Base-by-base conservation (phyloP, 2,888 invertebrate species). In the Entomobrya multifasciata region DNA sequence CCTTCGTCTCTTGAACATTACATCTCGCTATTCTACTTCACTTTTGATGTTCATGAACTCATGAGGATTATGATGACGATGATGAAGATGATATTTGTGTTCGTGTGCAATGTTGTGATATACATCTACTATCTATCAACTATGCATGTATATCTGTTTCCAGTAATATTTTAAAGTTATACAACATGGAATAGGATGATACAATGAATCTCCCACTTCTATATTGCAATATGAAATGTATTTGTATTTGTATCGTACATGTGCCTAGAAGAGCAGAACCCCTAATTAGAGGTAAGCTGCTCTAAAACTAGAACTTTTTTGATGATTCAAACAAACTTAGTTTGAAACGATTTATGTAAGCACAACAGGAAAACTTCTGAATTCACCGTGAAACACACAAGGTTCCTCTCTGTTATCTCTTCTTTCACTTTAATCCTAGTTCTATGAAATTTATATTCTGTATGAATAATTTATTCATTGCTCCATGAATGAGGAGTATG, bases 221-320 rank as follows among this genome's bases (percentile, higher is more conserved):
- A 47, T 36, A 36, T 52, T 52, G 52, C 52, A 52, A 52, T 52
- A 52, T 52, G n/a, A n/a, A 10, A 25, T 52, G 52, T 1, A 15
- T 1, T 11, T 30, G 6, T 25, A 60, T 3, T 11, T 27, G 22
- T 25, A 25, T 30, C 5, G 8, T 30, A 15, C 22, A 5, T 47
- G 70, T 15, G 15, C 22, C 25, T 11, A 30, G 30, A 74, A 5
- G 44, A 78, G 17, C 85, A 85, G 85, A 85, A 57, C 85, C 85
- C 85, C 85, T 85, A 85, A 85, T 85, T 85, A 85, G 85, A 82
- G 60, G 78, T 85, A 85, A 85, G 79, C 78, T 79, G 47, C 57
- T 84, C 70, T 67, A 67, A 84, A n/a, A n/a, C 36, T 8, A 36
- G 36, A 36, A 36, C 47, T 82, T 55, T 62, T 20, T n/a, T 27